Base-by-base conservation (phyloP, 2,888 invertebrate genomes). In the Himalopsyche japonica region DNA sequence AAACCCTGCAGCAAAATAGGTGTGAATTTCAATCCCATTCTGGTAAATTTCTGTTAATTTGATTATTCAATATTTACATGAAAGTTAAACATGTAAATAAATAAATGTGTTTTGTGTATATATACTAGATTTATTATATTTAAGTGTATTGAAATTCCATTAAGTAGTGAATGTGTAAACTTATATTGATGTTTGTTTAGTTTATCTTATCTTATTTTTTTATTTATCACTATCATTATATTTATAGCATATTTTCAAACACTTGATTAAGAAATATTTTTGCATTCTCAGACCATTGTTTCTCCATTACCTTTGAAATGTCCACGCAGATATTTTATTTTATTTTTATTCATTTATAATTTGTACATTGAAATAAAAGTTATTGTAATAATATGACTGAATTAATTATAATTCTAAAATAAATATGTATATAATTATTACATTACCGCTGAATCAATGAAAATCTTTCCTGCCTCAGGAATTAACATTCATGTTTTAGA, bases 141-240 rank as follows among this genome's bases (percentile, higher is more conserved):
- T 57, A 57, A 15, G 15, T 57, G 57, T 57, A 57, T 57, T 57
- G 57, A 57, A 57, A 57, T 57, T 57, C 57, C 57, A 57, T 20
- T 20, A 57, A 57, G 20, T 57, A 57, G 57, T 57, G 57, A 57
- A 57, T 57, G 57, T 57, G 57, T 57, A 57, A 57, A 57, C 81
- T 79, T 81, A 20, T 83, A 57, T 86, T 82, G 82, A 81, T 82
- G 85, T 87, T 88, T 87, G 86, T 82, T 85, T 81, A 87, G 83
- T 87, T 86, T 86, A 86, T 70, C 79, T 83, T 79, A 37, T 18
- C 24, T 76, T 30, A 76, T 79, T 78, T 76, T 64, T 49, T 82
- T 27, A 82, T 47, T 82, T 57, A 78, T 77, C 47, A 77, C 34
- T 81, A 84, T 85, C 48, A 86, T 79, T 76, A 86, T 79, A 85